A percentile compares a stretch with the other conserved stretches of the same genome.
Evolutionary conservation across 2,113 vertebrate species (phyloP).

Genomic region (Oncorhynchus keta): DNA sequence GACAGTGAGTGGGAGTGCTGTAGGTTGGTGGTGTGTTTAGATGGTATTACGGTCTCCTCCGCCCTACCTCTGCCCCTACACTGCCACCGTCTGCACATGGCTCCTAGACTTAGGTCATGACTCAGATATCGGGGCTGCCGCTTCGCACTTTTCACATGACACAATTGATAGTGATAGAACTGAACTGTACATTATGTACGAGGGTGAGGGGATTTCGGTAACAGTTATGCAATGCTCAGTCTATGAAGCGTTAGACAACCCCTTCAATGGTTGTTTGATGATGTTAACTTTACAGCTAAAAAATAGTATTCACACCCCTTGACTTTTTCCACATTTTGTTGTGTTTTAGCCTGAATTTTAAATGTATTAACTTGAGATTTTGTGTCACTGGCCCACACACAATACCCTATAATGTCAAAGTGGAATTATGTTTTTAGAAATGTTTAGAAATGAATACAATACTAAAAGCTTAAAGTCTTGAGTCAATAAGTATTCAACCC

Average conservation of each 20-base stretch:
- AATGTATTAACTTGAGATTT: too few species aligned
- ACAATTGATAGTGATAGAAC: background rate
- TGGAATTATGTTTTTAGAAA: too few species aligned
- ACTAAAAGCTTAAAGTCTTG: too few species aligned
- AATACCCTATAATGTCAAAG: too few species aligned
- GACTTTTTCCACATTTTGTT: too few species aligned
- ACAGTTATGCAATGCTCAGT: background rate
- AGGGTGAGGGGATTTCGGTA: background rate
- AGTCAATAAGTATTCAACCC: too few species aligned
- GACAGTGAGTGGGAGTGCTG: too few species aligned
- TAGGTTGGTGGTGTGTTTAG: background rate
- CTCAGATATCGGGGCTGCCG: background rate
- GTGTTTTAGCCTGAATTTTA: too few species aligned
- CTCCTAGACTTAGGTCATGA: background rate
- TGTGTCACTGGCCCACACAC: too few species aligned
- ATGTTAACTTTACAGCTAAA: background rate
- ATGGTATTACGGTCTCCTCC: background rate
- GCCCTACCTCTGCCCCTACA: background rate
- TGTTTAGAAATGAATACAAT: too few species aligned
- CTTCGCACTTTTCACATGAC: background rate
- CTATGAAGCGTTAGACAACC: background rate
- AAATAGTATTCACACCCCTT: background rate
- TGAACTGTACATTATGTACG: background rate
- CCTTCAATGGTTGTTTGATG: background rate
- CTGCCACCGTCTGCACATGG: background rate